Evolutionary conservation across 2,888 invertebrate species (phyloP), one percentile per base, ranked within the genome.

Genomic region (Laothoe populi): DNA sequence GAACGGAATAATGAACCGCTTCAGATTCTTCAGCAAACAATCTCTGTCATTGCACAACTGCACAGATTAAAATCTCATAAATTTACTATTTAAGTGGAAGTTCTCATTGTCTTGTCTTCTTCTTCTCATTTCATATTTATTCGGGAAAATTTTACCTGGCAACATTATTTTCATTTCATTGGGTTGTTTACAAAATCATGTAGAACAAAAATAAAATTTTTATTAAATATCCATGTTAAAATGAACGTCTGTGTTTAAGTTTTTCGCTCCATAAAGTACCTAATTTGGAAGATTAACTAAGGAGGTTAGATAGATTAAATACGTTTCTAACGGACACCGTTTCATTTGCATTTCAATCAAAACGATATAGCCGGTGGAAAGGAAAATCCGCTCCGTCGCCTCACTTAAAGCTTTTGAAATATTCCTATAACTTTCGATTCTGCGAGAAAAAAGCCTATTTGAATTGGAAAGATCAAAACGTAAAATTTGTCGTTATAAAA

Each of bases 401-500:
- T 90, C 86, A 88, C 88, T 90, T 90, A 86, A 88, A 88, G 90
- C 90, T 88, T 90, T 90, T 87, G 85, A 90, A 91, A 92, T 92
- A 90, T 91, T 90, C 90, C 87, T 88, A 90, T 91, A 91, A 92
- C 87, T 91, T 90, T 82, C 87, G 90, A 90, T 86, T 87, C 86
- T 82, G 86, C 82, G 84, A 82, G 81, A 86, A 88, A 87, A 90
- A 90, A 88, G 88, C 90, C 89, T 88, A 90, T 91, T 92, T 90
- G 90, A 91, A 91, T 90, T 90, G 90, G 86, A 90, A 90, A 92
- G 91, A 90, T 92, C 91, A 91, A 90, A 91, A 90, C 86, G 86
- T 89, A 86, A 90, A 91, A 90, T 88, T 90, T 90, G 89, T 88
- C 85, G 87, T 82, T 83, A 86, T 86, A 90, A 88, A 90, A 83